Base-by-base conservation (phyloP, 1,140 invertebrate species). In the Drosophila nikananu region DNA sequence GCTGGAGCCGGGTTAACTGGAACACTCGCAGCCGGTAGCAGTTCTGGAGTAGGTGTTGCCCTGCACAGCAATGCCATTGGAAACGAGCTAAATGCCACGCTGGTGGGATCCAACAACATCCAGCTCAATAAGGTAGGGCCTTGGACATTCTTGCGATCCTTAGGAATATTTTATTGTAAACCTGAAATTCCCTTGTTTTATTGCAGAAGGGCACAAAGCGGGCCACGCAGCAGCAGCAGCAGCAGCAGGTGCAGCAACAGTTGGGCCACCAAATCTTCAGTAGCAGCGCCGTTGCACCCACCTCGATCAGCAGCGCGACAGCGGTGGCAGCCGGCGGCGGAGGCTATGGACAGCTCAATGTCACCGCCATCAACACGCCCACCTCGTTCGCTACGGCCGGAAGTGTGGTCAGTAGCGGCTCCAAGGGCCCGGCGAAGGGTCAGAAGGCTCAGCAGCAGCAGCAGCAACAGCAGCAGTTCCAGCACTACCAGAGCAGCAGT, bases 81-180 rank as follows among this genome's bases (percentile, higher is more conserved):
- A 21, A 93, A 91, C 83, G 92, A 93, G 81, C 81, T 93, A 57
- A 93, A 93, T 77, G 92, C 92, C 57, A 93, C 92, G 13, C 87
- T 93, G 48, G 92, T 93, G 57, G 92, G 92, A 30, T 93, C 92
- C 58, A 93, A 93, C 60, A 93, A 93, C 58, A 93, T 93, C 58
- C 92, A 93, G 79, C 80, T 93, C 23, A 92, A 93, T 66, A 93
- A 93, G 89, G 92, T 93, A 17, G 32, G 44, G 12, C 5, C 10
- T 44, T 19, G 9, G n/a, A 5, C 39, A 41, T 41, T 35, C 27
- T 30, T 30, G 27, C 2, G 30, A 12, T 23, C 21, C 9, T 15
- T 5, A 8, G 1, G 1, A 13, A 52, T 32, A 32, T 52, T 19
- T 1, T 4, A 17, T 17, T 48, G 3, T 25, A 25, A 49, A 44